Evolutionary conservation across 2,888 invertebrate genomes (phyloP), one percentile per base, ranked within the genome.

Genomic region (Lucinisca nassula): DNA sequence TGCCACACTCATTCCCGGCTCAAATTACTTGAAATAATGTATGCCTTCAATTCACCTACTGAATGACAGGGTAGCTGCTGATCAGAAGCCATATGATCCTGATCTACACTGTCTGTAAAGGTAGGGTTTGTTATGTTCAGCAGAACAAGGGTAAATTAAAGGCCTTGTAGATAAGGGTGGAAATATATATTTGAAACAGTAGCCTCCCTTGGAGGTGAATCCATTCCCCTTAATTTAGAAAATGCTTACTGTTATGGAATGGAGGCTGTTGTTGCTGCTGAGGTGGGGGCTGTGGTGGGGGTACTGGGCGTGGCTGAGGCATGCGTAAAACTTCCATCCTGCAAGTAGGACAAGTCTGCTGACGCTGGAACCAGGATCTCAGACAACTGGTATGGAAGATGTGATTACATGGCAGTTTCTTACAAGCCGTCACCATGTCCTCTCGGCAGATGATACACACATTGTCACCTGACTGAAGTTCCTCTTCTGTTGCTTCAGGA

Each of bases 281-380:
- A 17, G 72, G 89, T 80, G 55, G 85, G 76, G 87, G 86, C 79
- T 82, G 92, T 30, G 88, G 93, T 72, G 88, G 91, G 72, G 96
- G 96, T 95, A 94, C 91, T 24, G 79, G 97, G 97, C 85, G 94
- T 82, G 73, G 94, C 89, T 70, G 93, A 94, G 95, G 91, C 92
- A 92, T 92, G 14, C 97, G 96, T 77, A 98, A 96, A 79, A 98
- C 99, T 96, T 99, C 99, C 90, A 99, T 97, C 21, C 99, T 97
- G 96, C 99, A 99, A 4, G 99, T 99, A 0, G 99, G 99, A 96
- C 99, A 99, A 4, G 99, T 99, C 97, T 99, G 99, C 96, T 99
- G 99, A 12, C 99, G 97, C 97, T 99, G 99, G 97, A 99, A 99
- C 99, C 99, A 99, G 55, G 99, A 99, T 75, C 99, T 98, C 81